Conservation (phyloP, 2,888 invertebrate species). For the Mythimna loreyi region DNA sequence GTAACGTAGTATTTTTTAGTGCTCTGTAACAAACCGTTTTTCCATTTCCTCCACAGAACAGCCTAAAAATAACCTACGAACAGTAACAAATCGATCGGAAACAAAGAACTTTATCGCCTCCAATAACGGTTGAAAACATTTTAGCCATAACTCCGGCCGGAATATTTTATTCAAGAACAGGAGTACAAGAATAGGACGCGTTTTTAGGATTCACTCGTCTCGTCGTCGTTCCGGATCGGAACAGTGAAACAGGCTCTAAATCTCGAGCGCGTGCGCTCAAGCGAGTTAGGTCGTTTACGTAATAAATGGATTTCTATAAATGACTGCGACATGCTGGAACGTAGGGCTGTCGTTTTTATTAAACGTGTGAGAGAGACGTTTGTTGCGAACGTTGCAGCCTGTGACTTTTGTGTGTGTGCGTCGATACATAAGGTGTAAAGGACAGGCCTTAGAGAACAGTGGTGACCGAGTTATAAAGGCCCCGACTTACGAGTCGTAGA, state of each 20-base stretch:
- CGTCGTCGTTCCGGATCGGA: slow-evolving; percentile 48
- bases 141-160: slow-evolving; percentile 31
- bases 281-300: slow-evolving; percentile 66
- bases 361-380: slow-evolving; percentile 25
- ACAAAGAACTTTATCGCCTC: slow-evolving; percentile 30
- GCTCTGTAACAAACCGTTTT: neutral
- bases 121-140: slow-evolving; percentile 36
- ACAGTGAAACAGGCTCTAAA: slow-evolving; percentile 63
- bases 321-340: slow-evolving; percentile 62
- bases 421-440: too few relatives aligned
- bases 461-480: too few relatives aligned
- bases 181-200: slow-evolving; percentile 46
- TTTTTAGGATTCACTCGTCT: slow-evolving; percentile 51
- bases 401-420: neutral
- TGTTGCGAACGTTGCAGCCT: neutral
- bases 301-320: slow-evolving; percentile 68
- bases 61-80: neutral
- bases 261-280: slow-evolving; percentile 59
- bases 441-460: too few relatives aligned
- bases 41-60: neutral
- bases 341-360: slow-evolving; percentile 60
- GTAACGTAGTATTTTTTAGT: neutral
- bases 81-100: slow-evolving; percentile 26
- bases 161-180: slow-evolving; percentile 55
- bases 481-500: too few relatives aligned